phyloP scores from a whole-genome alignment of 2,888 invertebrate genomes.

The Caenorhabditis panamensis region DNA sequence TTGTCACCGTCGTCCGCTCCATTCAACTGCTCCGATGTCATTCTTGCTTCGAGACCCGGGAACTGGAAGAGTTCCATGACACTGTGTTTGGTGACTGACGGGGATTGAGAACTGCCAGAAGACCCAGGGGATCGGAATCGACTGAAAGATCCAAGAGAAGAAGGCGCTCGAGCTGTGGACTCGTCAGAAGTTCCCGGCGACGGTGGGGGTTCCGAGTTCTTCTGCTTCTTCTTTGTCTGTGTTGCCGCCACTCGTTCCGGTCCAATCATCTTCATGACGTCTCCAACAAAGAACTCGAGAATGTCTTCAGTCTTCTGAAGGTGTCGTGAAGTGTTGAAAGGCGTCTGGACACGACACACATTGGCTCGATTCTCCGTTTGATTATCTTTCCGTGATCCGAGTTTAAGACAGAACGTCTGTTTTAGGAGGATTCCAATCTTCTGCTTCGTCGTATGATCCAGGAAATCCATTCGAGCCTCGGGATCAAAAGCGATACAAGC shows the following conservation, averaged over 20 bases:
- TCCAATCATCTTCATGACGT: slow-evolving; percentile 64
- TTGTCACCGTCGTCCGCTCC: slow-evolving; percentile 67
- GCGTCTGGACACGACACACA: slow-evolving; percentile 70
- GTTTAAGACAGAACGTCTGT: slow-evolving; percentile 70
- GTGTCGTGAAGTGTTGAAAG: slow-evolving; percentile 58
- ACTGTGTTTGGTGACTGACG: slow-evolving; percentile 46
- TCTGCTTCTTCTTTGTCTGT: slow-evolving; percentile 11
- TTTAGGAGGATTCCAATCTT: slow-evolving; percentile 67
- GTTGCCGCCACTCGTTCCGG: slow-evolving; percentile 13
- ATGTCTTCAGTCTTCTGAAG: slow-evolving; percentile 66
- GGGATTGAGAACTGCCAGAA: not conserved
- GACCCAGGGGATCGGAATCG: slow-evolving; percentile 41
- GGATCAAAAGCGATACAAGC: slow-evolving; percentile 71
- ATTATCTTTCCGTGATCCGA: slow-evolving; percentile 60
- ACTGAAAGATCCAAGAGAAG: slow-evolving; percentile 21
- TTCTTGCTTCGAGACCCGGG: slow-evolving; percentile 75
- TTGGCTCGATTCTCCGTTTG: slow-evolving; percentile 64
- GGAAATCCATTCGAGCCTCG: slow-evolving; percentile 59
- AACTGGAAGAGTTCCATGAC: slow-evolving; percentile 79
- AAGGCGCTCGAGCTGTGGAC: slow-evolving; percentile 27
- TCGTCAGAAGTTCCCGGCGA: slow-evolving; percentile 14
- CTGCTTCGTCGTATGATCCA: slow-evolving; percentile 41
- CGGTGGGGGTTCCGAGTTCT: slow-evolving; percentile 5
- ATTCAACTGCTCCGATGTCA: slow-evolving; percentile 62
- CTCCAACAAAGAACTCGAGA: slow-evolving; percentile 69